Percentiles rank a stretch among this genome's conserved stretches.
phyloP scores from a whole-genome alignment of 2,113 vertebrate genomes.

The Marcusenius ussheri region DNA sequence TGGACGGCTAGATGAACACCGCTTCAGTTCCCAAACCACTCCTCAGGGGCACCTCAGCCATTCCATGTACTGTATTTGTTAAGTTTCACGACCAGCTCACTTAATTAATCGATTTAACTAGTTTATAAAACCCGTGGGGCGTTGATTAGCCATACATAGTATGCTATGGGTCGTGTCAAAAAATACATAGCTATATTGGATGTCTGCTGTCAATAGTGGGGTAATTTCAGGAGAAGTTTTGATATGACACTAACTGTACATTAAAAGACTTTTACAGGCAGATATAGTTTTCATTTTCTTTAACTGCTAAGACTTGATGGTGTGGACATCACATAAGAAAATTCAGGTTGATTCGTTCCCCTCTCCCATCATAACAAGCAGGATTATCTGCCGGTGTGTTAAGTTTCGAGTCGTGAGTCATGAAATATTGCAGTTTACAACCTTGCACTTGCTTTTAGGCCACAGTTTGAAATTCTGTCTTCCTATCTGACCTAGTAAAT shows the following conservation, averaged over 20 bases:
- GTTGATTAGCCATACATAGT: background rate
- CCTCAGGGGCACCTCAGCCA: background rate
- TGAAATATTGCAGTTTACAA: background rate
- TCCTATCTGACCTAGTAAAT: background rate
- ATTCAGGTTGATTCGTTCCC: background rate
- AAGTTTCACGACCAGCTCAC: background rate
- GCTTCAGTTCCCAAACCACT: background rate
- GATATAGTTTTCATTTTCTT: no score
- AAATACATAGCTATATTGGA: background rate
- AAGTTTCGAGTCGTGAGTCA: background rate
- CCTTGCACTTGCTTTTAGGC: background rate
- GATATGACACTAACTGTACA: background rate
- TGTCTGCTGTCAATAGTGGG: background rate
- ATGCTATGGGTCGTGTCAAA: background rate
- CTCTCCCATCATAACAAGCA: background rate
- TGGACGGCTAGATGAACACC: background rate
- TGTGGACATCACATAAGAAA: background rate
- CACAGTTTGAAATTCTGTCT: background rate
- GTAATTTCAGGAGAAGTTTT: background rate
- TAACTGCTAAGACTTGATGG: background rate
- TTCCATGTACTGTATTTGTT: background rate
- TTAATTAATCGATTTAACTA: background rate
- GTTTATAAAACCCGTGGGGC: background rate
- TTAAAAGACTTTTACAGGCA: no score
- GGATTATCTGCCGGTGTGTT: background rate